These are phyloP conservation scores for Drosophila triauraria DNA, from an alignment of 1,140 invertebrate genomes.

Conservation along the genomic window DNA sequence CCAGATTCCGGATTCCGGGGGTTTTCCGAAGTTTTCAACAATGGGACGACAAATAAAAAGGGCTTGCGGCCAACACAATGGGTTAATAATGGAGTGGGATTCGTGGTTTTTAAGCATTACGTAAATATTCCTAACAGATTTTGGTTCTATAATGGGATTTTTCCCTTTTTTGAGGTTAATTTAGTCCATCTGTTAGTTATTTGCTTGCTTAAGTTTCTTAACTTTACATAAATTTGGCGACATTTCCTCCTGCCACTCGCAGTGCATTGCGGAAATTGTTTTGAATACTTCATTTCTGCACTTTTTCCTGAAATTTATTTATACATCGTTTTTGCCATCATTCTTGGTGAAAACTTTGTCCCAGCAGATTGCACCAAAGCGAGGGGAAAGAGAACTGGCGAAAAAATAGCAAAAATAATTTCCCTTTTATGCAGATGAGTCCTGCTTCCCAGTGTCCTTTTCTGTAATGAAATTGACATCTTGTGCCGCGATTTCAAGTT, in stretches of 20 bases:
- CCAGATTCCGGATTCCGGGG: slow-evolving; percentile 32
- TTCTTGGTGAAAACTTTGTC: slow-evolving; percentile 61
- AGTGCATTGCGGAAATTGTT: slow-evolving; percentile 66
- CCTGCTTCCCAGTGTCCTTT: slow-evolving; percentile 37
- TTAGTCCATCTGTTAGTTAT: slow-evolving; percentile 11
- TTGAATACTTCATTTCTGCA: slow-evolving; percentile 76
- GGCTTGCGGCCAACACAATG: slow-evolving; percentile 28
- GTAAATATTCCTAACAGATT: slow-evolving; percentile 17
- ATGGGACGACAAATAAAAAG: slow-evolving; percentile 40
- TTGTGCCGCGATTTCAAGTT: slow-evolving; percentile 71
- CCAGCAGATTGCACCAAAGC: slow-evolving; percentile 60
- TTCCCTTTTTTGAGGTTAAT: slow-evolving; percentile 20
- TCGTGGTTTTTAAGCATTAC: slow-evolving; percentile 11
- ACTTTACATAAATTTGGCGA: slow-evolving; percentile 43
- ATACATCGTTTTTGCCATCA: slow-evolving; percentile 40
- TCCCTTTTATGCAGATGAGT: slow-evolving; percentile 82
- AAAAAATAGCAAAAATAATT: slow-evolving; percentile 69
- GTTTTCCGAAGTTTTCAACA: slow-evolving; percentile 44
- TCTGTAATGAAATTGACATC: slow-evolving; percentile 79
- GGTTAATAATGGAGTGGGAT: slow-evolving; percentile 36
- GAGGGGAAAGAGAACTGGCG: slow-evolving; percentile 16
- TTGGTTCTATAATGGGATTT: background rate
- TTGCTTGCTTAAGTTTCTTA: slow-evolving; percentile 29
- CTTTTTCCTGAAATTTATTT: slow-evolving; percentile 52
- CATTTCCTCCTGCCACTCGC: slow-evolving; percentile 52